Conservation (phyloP, 2,113 vertebrate genomes). For the Ammodytes marinus region DNA sequence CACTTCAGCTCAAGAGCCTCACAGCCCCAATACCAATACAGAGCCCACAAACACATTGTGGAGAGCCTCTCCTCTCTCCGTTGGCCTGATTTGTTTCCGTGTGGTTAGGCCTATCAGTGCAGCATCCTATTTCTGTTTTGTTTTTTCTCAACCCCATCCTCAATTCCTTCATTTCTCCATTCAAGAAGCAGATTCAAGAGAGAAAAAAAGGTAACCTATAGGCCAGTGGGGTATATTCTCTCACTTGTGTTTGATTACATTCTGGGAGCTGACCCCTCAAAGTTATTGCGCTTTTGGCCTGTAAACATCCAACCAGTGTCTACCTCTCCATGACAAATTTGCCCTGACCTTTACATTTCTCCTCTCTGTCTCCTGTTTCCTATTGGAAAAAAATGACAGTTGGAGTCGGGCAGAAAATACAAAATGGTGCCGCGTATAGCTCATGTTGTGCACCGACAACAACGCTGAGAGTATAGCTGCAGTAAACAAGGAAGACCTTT, state of each 20-base stretch:
- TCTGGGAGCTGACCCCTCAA: constrained; percentile 32
- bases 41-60: constrained; percentile 52
- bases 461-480: neutral
- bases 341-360: constrained; percentile 65
- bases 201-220: constrained; percentile 29
- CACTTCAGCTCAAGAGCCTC: constrained; percentile 71
- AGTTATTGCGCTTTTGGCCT: constrained; percentile 57
- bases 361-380: constrained; percentile 43
- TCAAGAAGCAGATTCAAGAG: constrained; percentile 25
- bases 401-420: constrained; percentile 34
- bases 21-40: constrained; percentile 55
- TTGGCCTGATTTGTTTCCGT: constrained; percentile 47
- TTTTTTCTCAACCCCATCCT: neutral
- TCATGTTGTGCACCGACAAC: neutral
- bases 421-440: constrained; percentile 4
- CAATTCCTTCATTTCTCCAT: constrained; percentile 11
- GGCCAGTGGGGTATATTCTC: neutral
- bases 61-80: constrained; percentile 60
- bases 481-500: constrained; percentile 5
- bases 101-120: constrained; percentile 47
- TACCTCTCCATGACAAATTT: constrained; percentile 44
- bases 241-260: constrained; percentile 33
- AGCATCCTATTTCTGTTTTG: constrained; percentile 44
- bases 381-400: neutral
- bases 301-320: constrained; percentile 50